Conservation (phyloP, 2,797 vertebrate species). For the Arrhamphus sclerolepis region DNA sequence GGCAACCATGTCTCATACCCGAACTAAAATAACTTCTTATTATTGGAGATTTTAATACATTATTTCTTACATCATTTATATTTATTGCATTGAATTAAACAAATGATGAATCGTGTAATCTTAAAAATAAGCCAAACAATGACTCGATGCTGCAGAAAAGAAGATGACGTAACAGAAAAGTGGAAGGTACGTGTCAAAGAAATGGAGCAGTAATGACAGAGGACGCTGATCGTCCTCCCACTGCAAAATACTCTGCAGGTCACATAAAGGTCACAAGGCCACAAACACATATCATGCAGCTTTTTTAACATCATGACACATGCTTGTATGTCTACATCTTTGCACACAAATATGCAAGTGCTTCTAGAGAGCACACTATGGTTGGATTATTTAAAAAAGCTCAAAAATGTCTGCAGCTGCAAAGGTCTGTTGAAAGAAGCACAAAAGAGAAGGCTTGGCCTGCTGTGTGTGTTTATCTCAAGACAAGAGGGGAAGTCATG, state of each 20-base stretch:
- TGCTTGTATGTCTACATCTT: slow-evolving; percentile 9
- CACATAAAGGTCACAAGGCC: slow-evolving; percentile 16
- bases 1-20: too few relatives aligned
- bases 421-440: too few relatives aligned
- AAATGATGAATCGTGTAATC: too few relatives aligned
- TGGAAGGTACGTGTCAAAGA: not conserved
- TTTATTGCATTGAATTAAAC: too few relatives aligned
- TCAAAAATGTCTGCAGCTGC: slow-evolving; percentile 23
- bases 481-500: slow-evolving; percentile 22
- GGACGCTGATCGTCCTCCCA: not conserved
- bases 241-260: slow-evolving; percentile 17
- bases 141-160: too few relatives aligned
- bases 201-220: not conserved
- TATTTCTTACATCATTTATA: too few relatives aligned
- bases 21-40: too few relatives aligned
- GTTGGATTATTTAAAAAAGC: not conserved
- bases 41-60: too few relatives aligned
- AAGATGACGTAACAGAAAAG: not conserved
- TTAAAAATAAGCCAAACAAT: too few relatives aligned
- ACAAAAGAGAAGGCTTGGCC: too few relatives aligned
- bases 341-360: too few relatives aligned
- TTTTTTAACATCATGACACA: slow-evolving; percentile 21
- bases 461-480: slow-evolving; percentile 25
- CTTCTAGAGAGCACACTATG: too few relatives aligned
- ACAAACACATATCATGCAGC: slow-evolving; percentile 26